phyloP scores from a whole-genome alignment of 2,113 vertebrate genomes.

The Muntiacus reevesi region DNA sequence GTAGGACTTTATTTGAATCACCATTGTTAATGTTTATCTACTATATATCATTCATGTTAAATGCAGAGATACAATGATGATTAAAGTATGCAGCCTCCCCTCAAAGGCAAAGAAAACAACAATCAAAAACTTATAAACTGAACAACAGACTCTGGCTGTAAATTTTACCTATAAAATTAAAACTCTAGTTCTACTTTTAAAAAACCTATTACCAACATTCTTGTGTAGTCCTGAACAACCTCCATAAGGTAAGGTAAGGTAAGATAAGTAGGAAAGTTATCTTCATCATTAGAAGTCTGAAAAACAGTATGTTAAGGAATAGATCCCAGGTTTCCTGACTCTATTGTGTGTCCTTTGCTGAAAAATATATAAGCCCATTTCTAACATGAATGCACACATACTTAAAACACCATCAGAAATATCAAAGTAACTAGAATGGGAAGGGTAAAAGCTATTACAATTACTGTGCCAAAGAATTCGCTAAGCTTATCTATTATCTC shows the following conservation, averaged over 20 bases:
- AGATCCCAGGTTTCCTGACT: not conserved
- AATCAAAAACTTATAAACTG: not conserved
- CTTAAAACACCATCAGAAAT: not conserved
- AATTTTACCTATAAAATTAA: not conserved
- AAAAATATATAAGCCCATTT: not conserved
- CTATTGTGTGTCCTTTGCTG: not conserved
- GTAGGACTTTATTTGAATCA: not conserved
- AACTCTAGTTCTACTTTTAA: not conserved
- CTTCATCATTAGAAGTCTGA: not conserved
- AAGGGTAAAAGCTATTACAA: not conserved
- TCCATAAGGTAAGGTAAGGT: not conserved
- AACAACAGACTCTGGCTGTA: not conserved
- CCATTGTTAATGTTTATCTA: not conserved
- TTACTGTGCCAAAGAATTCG: not conserved
- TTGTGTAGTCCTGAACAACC: not conserved
- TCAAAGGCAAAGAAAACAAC: conserved; percentile 23
- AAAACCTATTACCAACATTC: not conserved
- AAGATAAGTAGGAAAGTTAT: not conserved
- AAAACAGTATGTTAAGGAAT: not conserved
- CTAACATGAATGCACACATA: not conserved
- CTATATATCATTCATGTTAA: not conserved
- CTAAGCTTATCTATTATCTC: not conserved
- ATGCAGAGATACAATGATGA: not conserved
- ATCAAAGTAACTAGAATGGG: not conserved
- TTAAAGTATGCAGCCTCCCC: not conserved